These are phyloP conservation scores for Pachyseris speciosa DNA, from an alignment of 64 coral and sea anemone genomes.

Conservation along the genomic window DNA sequence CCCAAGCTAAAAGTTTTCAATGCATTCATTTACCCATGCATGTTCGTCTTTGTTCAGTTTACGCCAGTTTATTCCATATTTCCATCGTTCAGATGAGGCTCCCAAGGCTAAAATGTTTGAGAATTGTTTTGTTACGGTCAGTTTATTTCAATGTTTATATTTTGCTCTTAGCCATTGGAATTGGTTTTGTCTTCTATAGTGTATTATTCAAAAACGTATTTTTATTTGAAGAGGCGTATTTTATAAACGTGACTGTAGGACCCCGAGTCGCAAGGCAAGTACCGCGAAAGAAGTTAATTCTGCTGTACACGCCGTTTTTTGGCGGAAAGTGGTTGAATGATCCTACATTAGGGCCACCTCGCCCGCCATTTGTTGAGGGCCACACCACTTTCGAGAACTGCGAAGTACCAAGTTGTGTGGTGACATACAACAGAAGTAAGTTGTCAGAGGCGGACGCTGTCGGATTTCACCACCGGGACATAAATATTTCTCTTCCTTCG, in stretches of 20 bases:
- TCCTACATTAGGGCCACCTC: neutral
- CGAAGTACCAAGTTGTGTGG: slow-evolving; percentile 14
- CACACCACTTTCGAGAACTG: slow-evolving; percentile 18
- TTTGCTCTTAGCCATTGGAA: neutral
- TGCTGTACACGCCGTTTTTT: slow-evolving; percentile 73
- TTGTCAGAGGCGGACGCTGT: slow-evolving; percentile 60
- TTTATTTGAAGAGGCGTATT: slow-evolving; percentile 2
- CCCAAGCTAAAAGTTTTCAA: too few species aligned
- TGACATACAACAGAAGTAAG: slow-evolving; percentile 43
- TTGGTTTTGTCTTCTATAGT: slow-evolving; percentile 24
- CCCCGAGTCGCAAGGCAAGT: neutral
- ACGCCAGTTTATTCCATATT: neutral
- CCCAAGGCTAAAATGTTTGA: neutral
- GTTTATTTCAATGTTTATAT: neutral
- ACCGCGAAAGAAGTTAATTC: slow-evolving; percentile 33
- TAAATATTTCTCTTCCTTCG: neutral
- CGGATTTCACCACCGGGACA: slow-evolving; percentile 65
- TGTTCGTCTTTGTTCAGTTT: too few species aligned
- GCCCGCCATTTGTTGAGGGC: neutral
- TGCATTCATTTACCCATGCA: too few species aligned
- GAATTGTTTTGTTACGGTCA: neutral
- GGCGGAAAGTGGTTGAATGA: slow-evolving; percentile 35
- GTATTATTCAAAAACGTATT: slow-evolving; percentile 1
- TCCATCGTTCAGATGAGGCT: neutral
- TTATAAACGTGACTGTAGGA: slow-evolving; percentile 5